Evolutionary conservation across 2,113 vertebrate species (phyloP), one percentile per base, ranked within the genome.

Genomic region (Dasypus novemcinctus): DNA sequence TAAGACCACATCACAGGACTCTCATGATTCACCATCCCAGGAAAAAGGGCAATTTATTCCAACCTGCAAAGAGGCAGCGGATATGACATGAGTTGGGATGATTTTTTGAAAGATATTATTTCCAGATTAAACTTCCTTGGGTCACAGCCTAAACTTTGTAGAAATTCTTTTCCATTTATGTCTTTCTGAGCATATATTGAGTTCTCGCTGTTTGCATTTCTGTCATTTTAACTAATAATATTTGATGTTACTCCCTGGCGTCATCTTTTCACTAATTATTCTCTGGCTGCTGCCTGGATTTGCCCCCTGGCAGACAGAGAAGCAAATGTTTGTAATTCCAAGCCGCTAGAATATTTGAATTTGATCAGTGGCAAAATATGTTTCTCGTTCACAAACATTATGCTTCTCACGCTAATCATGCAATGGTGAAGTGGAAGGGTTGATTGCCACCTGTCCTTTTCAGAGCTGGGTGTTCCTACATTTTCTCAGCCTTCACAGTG

Each of bases 221-320:
- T 95, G 93, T 90, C 89, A 92, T 89, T 96, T 96, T 96, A 90
- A 82, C 86, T 95, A 96, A 93, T 94, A 91, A 85, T 94, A 91
- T 95, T 95, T 95, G 93, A 97, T 93, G 57, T 54, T 93, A 78
- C 66, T 96, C 94, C 75, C 89, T 88, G 59, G 71, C 31, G 27
- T 97, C 87, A 49, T 87, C 88, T 98, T 98, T 97, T 2, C 85
- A 93, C 97, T 97, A 97, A 96, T 98, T 98, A 97, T 94, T 93
- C 86, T 93, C 71, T 91, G 64, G 93, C 90, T 36, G 95, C 59
- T 97, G 87, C 92, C 92, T 97, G 84, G 97, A 93, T 97, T 97
- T 98, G 95, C 92, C 96, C 63, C 80, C 96, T 96, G 71, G 76
- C 95, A 97, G 85, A 63, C 95, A 91, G n/a, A 96, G 96, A 97